Conservation (phyloP, 2,113 vertebrate species). For the Lynx canadensis region DNA sequence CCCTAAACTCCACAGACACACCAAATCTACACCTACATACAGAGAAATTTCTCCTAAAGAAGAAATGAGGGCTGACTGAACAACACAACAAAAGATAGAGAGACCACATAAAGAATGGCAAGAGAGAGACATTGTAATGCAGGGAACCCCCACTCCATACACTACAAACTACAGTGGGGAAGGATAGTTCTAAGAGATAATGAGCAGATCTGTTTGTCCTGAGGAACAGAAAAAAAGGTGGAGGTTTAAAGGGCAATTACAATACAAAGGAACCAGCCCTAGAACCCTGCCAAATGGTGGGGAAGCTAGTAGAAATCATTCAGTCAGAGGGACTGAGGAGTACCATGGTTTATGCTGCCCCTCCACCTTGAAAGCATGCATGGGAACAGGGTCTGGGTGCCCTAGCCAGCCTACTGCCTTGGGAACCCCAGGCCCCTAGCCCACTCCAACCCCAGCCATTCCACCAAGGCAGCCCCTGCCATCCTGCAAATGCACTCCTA, state of each 20-base stretch:
- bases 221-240: background rate
- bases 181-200: background rate
- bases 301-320: background rate
- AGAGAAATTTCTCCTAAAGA: background rate
- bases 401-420: background rate
- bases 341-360: background rate
- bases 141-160: background rate
- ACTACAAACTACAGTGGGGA: background rate
- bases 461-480: background rate
- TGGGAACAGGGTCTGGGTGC: background rate
- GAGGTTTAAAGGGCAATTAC: background rate
- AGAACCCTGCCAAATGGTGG: background rate
- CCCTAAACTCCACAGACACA: background rate
- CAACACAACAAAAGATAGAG: background rate
- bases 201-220: background rate
- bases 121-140: background rate
- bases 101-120: background rate
- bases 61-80: background rate
- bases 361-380: background rate
- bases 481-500: background rate
- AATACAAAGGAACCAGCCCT: background rate
- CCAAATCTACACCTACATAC: background rate
- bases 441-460: background rate
- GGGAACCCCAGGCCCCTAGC: background rate
- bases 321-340: background rate